These are phyloP conservation scores for Pantelozetes paolii DNA, from an alignment of 2,888 invertebrate species.

Conservation along the genomic window DNA sequence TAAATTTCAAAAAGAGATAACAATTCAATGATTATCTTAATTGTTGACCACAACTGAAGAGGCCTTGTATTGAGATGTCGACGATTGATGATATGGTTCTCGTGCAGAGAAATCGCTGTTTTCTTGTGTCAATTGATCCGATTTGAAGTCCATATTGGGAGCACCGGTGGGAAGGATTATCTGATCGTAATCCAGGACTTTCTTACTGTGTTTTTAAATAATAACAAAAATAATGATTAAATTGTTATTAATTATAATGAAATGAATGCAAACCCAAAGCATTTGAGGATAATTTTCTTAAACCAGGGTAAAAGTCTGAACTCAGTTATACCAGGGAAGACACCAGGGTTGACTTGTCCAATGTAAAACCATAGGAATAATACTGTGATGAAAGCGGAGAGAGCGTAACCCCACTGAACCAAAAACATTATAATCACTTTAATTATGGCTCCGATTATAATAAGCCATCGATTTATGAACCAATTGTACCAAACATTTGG, in stretches of 20 bases:
- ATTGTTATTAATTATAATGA: too few species aligned
- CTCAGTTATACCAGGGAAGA: slow-evolving; percentile 71
- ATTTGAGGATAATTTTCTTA: slow-evolving; percentile 28
- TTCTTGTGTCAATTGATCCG: slow-evolving; percentile 85
- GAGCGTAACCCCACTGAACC: slow-evolving; percentile 87
- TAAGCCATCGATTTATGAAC: slow-evolving; percentile 90
- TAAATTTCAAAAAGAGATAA: background rate
- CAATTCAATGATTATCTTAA: slow-evolving; percentile 3
- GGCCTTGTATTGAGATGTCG: slow-evolving; percentile 10
- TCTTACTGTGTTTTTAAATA: slow-evolving; percentile 41
- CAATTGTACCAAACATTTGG: slow-evolving; percentile 91
- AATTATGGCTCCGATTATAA: slow-evolving; percentile 76
- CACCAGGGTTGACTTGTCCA: slow-evolving; percentile 89
- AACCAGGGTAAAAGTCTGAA: slow-evolving; percentile 35
- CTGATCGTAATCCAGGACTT: slow-evolving; percentile 62
- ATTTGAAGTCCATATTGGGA: slow-evolving; percentile 69
- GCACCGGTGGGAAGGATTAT: slow-evolving; percentile 54
- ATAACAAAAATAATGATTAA: too few species aligned
- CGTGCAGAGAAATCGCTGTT: slow-evolving; percentile 91
- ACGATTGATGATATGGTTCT: slow-evolving; percentile 76
- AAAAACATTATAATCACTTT: slow-evolving; percentile 85
- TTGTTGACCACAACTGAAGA: background rate
- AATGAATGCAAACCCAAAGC: slow-evolving; percentile 44
- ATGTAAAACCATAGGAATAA: slow-evolving; percentile 89
- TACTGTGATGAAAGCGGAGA: slow-evolving; percentile 73